These are phyloP conservation scores for Uropsilus gracilis DNA, from an alignment of 2,113 vertebrate genomes.

Conservation along the genomic window DNA sequence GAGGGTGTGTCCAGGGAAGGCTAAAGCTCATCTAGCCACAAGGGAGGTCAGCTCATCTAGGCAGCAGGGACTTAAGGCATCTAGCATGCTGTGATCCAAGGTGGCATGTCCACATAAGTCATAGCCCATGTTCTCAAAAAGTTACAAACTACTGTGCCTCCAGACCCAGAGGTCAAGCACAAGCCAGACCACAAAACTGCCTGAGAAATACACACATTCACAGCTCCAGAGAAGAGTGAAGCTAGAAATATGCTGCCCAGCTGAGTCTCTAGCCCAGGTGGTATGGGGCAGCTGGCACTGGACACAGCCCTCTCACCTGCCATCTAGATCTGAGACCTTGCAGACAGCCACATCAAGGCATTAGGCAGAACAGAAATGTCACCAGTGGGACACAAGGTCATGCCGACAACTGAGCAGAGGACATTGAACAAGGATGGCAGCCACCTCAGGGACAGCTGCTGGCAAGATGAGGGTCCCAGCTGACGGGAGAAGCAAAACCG, in stretches of 20 bases:
- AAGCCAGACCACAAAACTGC: not conserved
- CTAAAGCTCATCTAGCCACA: not conserved
- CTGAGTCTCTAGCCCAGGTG: not conserved
- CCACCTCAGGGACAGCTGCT: not conserved
- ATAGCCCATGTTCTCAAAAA: not conserved
- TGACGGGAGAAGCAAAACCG: not conserved
- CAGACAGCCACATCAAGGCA: not conserved
- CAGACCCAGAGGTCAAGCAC: not conserved
- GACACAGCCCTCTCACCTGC: not conserved
- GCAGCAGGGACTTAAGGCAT: not conserved
- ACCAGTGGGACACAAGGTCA: not conserved
- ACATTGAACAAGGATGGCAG: not conserved
- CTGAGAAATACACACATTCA: not conserved
- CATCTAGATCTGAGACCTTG: not conserved
- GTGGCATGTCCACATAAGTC: not conserved
- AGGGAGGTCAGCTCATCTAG: not conserved
- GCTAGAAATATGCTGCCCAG: not conserved
- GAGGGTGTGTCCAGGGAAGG: not conserved
- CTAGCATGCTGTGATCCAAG: not conserved
- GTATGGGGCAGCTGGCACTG: not conserved
- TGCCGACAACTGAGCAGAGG: not conserved
- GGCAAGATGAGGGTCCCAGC: not conserved
- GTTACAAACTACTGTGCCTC: not conserved
- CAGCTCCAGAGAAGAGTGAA: not conserved
- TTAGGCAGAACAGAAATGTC: not conserved